A percentile compares a stretch with the other conserved stretches of the same genome.
Evolutionary conservation across 2,113 vertebrate genomes (phyloP).

Genomic region (Vidua macroura): DNA sequence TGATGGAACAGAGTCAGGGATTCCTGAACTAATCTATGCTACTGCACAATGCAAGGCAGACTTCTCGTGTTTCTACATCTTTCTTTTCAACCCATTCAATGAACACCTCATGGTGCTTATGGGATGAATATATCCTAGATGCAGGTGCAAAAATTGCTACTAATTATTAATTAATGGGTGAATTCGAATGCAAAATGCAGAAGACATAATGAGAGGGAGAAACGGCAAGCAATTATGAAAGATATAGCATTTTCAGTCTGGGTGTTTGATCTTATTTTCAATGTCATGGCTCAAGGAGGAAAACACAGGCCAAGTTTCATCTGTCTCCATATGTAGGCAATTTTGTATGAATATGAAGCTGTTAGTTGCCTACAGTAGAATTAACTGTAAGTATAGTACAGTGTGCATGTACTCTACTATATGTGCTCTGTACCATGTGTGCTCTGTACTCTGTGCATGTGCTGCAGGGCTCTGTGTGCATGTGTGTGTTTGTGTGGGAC

Average conservation of each 20-base stretch:
- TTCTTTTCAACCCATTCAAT: not conserved
- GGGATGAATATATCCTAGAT: not conserved
- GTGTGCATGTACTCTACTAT: not conserved
- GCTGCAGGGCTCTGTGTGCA: rapidly evolving
- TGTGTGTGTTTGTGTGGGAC: not conserved
- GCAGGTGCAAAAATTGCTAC: not conserved
- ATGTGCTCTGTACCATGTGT: not conserved
- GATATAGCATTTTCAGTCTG: rapidly evolving
- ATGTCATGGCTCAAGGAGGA: not conserved
- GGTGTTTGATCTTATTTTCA: not conserved
- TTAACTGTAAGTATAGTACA: not conserved
- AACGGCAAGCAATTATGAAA: not conserved
- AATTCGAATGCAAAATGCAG: not conserved
- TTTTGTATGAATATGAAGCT: not conserved
- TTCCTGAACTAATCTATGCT: not conserved
- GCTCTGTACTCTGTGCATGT: not conserved
- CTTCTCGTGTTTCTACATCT: rapidly evolving
- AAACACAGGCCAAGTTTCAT: not conserved
- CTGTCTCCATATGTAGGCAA: not conserved
- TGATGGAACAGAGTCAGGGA: not conserved
- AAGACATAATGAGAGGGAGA: not conserved
- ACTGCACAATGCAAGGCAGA: not conserved
- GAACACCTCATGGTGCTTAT: not conserved
- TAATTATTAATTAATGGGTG: not conserved
- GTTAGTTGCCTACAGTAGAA: not conserved